These are phyloP conservation scores for Notodonta dromedarius DNA, from an alignment of 2,888 invertebrate species.

Conservation along the genomic window DNA sequence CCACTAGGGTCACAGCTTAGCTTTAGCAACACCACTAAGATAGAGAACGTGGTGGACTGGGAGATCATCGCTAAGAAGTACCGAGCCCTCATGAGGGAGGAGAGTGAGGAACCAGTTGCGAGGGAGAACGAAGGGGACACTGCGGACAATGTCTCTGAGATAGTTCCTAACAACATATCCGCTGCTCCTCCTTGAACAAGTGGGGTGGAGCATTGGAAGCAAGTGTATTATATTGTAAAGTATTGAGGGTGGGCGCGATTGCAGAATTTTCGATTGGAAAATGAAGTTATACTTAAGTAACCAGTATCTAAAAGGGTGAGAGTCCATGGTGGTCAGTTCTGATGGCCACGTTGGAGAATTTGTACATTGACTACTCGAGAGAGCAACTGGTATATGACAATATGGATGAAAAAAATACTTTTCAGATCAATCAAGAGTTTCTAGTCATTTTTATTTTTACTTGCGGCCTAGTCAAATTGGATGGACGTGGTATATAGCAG, in stretches of 20 bases:
- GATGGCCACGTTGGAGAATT: too few relatives aligned
- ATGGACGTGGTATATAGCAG: too few relatives aligned
- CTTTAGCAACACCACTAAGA: constrained; percentile 90
- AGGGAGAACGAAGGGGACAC: constrained; percentile 73
- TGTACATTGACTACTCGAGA: too few relatives aligned
- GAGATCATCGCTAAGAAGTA: constrained; percentile 95
- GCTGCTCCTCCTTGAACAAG: constrained; percentile 67
- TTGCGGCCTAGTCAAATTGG: too few relatives aligned
- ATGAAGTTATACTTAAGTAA: not conserved
- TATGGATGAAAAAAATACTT: too few relatives aligned
- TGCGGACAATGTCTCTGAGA: constrained; percentile 72
- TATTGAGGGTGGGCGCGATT: constrained; percentile 12
- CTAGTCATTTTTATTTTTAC: not conserved
- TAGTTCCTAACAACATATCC: constrained; percentile 71
- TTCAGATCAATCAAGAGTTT: not conserved
- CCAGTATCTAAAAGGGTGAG: too few relatives aligned
- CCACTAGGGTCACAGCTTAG: constrained; percentile 94
- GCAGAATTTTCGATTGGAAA: not conserved
- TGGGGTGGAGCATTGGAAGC: constrained; percentile 3
- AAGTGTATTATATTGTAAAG: constrained; percentile 25
- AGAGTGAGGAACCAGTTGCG: constrained; percentile 65
- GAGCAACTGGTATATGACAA: too few relatives aligned
- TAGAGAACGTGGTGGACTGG: constrained; percentile 96
- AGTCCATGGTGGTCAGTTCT: too few relatives aligned
- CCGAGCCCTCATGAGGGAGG: constrained; percentile 86